phyloP scores from a whole-genome alignment of 2,113 vertebrate species.

The Hystrix cristata region DNA sequence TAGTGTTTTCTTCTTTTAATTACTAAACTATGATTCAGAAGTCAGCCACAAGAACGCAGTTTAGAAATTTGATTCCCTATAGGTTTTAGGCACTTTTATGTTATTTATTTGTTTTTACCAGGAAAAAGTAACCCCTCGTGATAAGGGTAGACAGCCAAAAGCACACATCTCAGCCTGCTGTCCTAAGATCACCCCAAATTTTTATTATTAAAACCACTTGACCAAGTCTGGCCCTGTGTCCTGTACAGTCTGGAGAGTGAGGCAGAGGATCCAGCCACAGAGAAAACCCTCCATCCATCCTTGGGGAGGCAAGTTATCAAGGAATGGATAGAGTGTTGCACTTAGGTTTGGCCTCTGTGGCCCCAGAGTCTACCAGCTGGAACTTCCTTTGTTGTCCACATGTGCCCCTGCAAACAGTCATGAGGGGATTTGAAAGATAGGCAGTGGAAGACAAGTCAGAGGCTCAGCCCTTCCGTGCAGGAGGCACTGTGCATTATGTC shows the following conservation, averaged over 20 bases:
- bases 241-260: background rate
- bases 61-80: slow-evolving; percentile 76
- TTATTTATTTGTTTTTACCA: slow-evolving; percentile 78
- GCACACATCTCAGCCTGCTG: background rate
- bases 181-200: slow-evolving; percentile 58
- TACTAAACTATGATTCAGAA: slow-evolving; percentile 61
- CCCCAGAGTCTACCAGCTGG: background rate
- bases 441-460: background rate
- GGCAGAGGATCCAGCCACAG: background rate
- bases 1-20: slow-evolving; percentile 70
- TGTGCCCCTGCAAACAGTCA: background rate
- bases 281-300: background rate
- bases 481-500: background rate
- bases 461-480: background rate
- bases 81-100: slow-evolving; percentile 72
- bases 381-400: background rate
- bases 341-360: background rate
- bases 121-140: slow-evolving; percentile 60
- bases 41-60: slow-evolving; percentile 61
- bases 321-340: background rate
- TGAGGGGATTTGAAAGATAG: background rate
- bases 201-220: slow-evolving; percentile 62
- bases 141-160: background rate
- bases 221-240: background rate
- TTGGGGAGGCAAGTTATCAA: background rate